phyloP scores from a whole-genome alignment of 1,140 invertebrate genomes.

The Bombus impatiens region DNA sequence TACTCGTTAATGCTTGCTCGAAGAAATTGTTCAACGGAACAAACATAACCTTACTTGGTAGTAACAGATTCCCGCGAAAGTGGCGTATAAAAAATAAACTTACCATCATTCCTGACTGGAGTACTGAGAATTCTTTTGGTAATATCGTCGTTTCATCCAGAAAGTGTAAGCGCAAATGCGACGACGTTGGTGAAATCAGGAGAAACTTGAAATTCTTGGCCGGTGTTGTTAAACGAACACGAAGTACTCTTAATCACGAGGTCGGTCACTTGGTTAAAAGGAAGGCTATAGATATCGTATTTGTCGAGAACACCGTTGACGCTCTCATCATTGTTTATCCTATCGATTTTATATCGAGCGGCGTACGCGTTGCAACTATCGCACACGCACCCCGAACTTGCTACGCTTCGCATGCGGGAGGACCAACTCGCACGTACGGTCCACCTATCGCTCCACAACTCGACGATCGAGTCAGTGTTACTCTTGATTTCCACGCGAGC shows the following conservation, averaged over 20 bases:
- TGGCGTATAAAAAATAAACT: neutral
- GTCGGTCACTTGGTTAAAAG: no score
- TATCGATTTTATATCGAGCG: neutral
- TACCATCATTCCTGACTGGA: neutral
- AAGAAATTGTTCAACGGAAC: neutral
- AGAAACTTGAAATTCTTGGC: neutral
- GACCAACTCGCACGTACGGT: conserved; percentile 47
- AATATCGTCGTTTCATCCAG: neutral
- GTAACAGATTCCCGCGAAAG: neutral
- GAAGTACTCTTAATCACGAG: neutral
- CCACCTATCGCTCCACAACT: conserved; percentile 55
- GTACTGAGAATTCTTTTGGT: neutral
- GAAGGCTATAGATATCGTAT: neutral
- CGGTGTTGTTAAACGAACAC: neutral
- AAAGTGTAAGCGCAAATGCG: neutral
- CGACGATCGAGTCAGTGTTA: conserved; percentile 61
- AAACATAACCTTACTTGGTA: neutral
- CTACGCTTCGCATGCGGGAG: conserved; percentile 57
- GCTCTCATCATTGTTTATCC: neutral
- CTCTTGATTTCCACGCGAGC: conserved; percentile 65
- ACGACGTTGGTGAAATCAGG: neutral
- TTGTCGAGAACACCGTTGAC: neutral
- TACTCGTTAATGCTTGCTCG: neutral
- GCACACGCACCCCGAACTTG: conserved; percentile 43
- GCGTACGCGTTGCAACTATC: neutral